Evolutionary conservation across 1,140 invertebrate species (phyloP).

Genomic region (Drosophila pectinifera): DNA sequence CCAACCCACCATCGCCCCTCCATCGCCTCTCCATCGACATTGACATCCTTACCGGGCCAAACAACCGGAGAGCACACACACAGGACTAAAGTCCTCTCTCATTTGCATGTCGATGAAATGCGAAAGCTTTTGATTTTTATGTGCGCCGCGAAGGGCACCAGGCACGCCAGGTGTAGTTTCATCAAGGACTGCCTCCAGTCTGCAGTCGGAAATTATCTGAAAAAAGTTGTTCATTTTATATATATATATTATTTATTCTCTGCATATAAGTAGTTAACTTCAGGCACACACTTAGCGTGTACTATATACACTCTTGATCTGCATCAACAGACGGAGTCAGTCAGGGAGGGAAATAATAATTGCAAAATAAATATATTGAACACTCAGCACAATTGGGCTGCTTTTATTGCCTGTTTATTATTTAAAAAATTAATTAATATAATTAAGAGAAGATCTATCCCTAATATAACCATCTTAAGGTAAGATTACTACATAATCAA

Average conservation of each 20-base stretch:
- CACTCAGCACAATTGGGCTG: no score
- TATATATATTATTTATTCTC: conserved; percentile 7
- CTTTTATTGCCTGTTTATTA: background rate
- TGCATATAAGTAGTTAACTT: conserved; percentile 13
- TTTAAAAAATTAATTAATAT: background rate
- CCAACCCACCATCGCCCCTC: no score
- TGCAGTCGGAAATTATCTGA: conserved; percentile 9
- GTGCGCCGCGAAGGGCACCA: background rate
- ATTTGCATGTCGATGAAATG: conserved; percentile 22
- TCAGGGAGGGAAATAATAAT: no score
- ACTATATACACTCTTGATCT: conserved; percentile 1
- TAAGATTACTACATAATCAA: no score
- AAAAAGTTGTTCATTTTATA: conserved; percentile 19
- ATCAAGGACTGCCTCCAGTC: conserved; percentile 17
- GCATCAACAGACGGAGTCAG: no score
- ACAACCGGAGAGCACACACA: conserved; percentile 10
- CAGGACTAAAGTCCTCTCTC: conserved; percentile 12
- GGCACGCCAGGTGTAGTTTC: conserved; percentile 12
- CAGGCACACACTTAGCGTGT: conserved; percentile 1
- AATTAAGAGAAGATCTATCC: no score
- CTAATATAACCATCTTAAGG: no score
- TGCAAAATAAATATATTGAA: no score
- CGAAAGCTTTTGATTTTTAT: conserved; percentile 19
- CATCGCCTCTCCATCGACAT: conserved; percentile 7
- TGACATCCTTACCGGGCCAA: conserved; percentile 18